These are phyloP conservation scores for Melanotaenia parkinsoni DNA, from an alignment of 2,797 vertebrate species.

Conservation along the genomic window DNA sequence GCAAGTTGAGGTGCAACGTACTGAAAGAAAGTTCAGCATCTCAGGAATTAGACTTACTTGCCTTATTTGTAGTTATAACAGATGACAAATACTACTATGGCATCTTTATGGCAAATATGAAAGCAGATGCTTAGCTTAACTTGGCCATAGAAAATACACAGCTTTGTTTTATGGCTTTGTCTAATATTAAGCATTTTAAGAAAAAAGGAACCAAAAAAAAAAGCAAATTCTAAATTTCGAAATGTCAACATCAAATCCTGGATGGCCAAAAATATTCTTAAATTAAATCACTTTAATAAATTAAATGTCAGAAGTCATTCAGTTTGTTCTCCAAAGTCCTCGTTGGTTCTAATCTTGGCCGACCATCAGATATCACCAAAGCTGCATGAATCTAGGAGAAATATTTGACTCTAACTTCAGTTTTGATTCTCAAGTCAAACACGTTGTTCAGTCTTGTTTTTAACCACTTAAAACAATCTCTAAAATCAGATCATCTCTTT, in stretches of 20 bases:
- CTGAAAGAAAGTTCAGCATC: background rate
- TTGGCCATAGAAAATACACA: background rate
- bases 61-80: background rate
- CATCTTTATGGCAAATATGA: conserved; percentile 2
- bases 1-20: background rate
- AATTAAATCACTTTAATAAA: background rate
- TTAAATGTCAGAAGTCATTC: background rate
- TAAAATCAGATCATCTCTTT: background rate
- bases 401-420: background rate
- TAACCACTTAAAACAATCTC: background rate
- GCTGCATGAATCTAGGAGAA: background rate
- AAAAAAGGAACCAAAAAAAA: too few relatives aligned
- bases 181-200: background rate
- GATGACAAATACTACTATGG: background rate
- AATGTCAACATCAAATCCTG: too few relatives aligned
- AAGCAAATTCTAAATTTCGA: too few relatives aligned
- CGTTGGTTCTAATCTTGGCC: background rate
- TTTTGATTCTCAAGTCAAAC: background rate
- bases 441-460: background rate
- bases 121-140: background rate
- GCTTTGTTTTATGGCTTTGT: background rate
- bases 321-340: too few relatives aligned
- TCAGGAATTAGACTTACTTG: background rate
- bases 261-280: background rate
- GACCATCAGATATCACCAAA: background rate